phyloP scores from a whole-genome alignment of 2,113 vertebrate genomes.

The Morone chrysops region DNA sequence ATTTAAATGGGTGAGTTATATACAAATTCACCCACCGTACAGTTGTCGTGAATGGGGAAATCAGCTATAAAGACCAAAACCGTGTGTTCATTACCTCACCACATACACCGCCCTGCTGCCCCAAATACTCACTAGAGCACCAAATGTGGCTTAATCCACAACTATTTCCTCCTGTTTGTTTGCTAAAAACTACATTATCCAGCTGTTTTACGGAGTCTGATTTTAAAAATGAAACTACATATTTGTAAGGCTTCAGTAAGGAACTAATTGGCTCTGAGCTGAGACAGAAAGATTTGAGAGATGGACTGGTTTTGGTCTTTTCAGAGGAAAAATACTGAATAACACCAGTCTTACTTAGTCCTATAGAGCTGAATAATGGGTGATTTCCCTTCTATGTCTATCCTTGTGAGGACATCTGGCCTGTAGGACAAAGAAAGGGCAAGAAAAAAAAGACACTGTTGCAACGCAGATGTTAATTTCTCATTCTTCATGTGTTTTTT shows the following conservation, averaged over 20 bases:
- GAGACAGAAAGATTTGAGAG: not conserved
- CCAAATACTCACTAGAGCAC: not conserved
- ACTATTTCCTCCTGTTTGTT: not conserved
- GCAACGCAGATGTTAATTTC: no score
- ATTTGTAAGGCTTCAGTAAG: not conserved
- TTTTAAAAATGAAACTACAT: not conserved
- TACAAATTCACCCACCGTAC: no score
- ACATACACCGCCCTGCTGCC: not conserved
- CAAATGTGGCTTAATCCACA: not conserved
- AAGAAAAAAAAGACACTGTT: not conserved
- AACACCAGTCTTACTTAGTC: not conserved
- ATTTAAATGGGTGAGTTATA: no score
- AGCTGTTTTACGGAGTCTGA: not conserved
- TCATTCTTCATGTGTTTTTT: not conserved
- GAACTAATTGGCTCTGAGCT: not conserved
- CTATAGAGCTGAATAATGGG: not conserved
- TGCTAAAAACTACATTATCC: not conserved
- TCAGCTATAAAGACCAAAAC: no score
- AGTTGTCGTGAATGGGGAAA: no score
- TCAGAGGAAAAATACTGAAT: not conserved
- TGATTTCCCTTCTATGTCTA: not conserved
- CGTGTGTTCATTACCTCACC: not conserved
- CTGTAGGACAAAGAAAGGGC: not conserved
- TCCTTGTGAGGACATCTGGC: constrained; percentile 21
- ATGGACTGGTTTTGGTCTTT: not conserved